Evolutionary conservation across 2,797 vertebrate genomes (phyloP), one percentile per base, ranked within the genome.

Genomic region (Poeciliopsis infans): DNA sequence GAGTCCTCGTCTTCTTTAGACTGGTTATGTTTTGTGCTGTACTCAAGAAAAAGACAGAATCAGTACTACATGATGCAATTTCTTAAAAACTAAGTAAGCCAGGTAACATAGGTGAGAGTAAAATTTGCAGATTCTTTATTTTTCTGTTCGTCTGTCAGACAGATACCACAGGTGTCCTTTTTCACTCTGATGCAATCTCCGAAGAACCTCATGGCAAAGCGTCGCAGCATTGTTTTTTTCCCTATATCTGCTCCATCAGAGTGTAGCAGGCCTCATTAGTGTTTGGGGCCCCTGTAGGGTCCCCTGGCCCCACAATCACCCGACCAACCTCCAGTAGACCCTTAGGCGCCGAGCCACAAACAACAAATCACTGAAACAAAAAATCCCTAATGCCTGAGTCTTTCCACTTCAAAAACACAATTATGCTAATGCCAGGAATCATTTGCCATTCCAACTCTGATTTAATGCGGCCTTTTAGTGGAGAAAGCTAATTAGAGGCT

Each of bases 381-480:
- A 94, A 87, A 88, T 94, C 91, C 92, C 93, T 94, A 90, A 94
- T 94, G 93, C 92, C 89, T 83, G 69, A 92, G 92, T 94, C 93
- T 95, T 94, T 93, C 92, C 92, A 94, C 94, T 94, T 95, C 93
- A 94, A 94, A 94, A 95, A 94, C 93, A 95, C 94, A 93, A 95
- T 95, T 95, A 95, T 94, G 94, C 93, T 93, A 95, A 95, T 95
- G 91, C 90, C 82, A 83, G 88, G 92, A 95, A 93, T 94, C 91
- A 93, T 95, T 94, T 94, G 88, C 91, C 92, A 94, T 95, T 94
- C 93, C 87, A 92, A 81, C 88, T 94, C 94, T 93, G 93, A 95
- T 93, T 95, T 95, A 95, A 95, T 94, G 94, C 87, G 74, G 93
- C 94, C 94, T 95, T 95, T 95, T 94, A 95, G 93, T 89, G 92